These are phyloP conservation scores for Ceratothoa steindachneri DNA, from an alignment of 2,888 invertebrate species.

Conservation along the genomic window DNA sequence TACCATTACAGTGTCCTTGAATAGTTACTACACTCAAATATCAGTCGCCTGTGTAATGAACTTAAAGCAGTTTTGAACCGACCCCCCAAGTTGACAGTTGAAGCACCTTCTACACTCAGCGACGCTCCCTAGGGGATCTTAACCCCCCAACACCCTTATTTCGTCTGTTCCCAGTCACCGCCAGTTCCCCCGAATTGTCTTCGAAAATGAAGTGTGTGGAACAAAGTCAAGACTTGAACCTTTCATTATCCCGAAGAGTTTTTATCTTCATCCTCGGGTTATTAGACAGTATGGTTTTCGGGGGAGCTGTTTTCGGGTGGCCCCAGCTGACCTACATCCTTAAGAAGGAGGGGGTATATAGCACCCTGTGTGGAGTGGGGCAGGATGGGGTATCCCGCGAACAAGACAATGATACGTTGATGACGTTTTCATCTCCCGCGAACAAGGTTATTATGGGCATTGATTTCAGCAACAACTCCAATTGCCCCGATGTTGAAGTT, in stretches of 20 bases:
- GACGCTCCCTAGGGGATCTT: no score
- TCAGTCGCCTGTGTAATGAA: no score
- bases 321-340: constrained; percentile 41
- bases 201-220: constrained; percentile 13
- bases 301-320: constrained; percentile 43
- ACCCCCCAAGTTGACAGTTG: no score
- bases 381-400: not conserved
- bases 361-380: constrained; percentile 21
- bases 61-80: no score
- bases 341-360: constrained; percentile 36
- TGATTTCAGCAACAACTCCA: not conserved
- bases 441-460: not conserved
- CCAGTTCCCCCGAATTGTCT: no score
- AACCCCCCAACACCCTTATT: no score
- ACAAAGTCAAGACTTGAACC: constrained; percentile 9
- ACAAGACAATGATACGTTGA: not conserved
- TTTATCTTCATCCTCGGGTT: constrained; percentile 29
- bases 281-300: constrained; percentile 34
- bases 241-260: constrained; percentile 20
- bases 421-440: not conserved
- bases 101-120: no score
- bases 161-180: no score
- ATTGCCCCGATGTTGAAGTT: no score
- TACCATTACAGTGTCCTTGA: no score
- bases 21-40: no score